These are phyloP conservation scores for Hypsibius dujardini DNA, from an alignment of 1,140 invertebrate species.

Conservation along the genomic window DNA sequence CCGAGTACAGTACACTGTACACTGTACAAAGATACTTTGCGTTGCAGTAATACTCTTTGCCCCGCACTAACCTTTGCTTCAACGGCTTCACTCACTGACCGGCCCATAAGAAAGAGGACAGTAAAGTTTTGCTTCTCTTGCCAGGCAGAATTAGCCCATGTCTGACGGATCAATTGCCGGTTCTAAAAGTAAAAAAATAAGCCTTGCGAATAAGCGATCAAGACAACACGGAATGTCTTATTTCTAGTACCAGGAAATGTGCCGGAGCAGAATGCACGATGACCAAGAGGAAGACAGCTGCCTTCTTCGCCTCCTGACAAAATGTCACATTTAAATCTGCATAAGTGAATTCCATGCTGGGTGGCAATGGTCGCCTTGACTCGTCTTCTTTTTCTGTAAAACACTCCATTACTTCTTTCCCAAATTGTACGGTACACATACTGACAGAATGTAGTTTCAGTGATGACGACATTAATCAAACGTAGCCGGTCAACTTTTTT, in stretches of 20 bases:
- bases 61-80: neutral
- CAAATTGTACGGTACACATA: too few species aligned
- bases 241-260: neutral
- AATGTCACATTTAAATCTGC: too few species aligned
- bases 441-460: too few species aligned
- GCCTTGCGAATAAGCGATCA: too few species aligned
- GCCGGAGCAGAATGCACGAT: neutral
- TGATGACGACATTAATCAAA: too few species aligned
- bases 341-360: too few species aligned
- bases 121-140: neutral
- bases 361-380: too few species aligned
- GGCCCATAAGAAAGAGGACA: slow-evolving; percentile 7
- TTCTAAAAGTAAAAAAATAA: neutral
- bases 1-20: neutral
- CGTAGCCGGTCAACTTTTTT: too few species aligned
- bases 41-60: neutral
- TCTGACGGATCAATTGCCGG: neutral
- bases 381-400: too few species aligned
- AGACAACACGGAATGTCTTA: too few species aligned
- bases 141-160: slow-evolving; percentile 5
- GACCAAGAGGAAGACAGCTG: neutral
- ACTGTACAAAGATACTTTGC: neutral
- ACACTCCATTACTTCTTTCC: too few species aligned
- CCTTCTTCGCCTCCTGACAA: too few species aligned
- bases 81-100: neutral